phyloP scores from a whole-genome alignment of 2,113 vertebrate species.

The Himantopus leucocephalus region DNA sequence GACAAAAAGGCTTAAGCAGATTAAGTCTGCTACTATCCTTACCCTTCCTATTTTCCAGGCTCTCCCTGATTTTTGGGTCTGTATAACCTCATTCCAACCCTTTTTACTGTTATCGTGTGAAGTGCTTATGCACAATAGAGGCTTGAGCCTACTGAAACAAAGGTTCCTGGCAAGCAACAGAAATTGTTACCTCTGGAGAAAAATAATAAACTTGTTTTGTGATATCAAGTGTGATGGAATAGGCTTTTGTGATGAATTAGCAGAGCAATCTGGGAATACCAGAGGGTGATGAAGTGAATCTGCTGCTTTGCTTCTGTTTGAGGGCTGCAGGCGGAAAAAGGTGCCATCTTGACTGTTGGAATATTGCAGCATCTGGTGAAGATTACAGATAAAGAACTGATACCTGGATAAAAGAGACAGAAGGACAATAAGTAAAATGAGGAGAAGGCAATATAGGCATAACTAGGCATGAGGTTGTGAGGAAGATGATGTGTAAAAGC shows the following conservation, averaged over 20 bases:
- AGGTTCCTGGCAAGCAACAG: background rate
- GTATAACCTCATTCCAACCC: background rate
- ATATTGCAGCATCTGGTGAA: background rate
- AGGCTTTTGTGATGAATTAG: background rate
- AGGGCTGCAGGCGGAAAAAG: background rate
- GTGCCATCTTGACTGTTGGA: background rate
- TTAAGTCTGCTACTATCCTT: background rate
- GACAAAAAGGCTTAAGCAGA: background rate
- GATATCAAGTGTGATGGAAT: background rate
- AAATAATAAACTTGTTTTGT: background rate
- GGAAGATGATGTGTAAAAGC: background rate
- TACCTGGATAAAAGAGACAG: background rate
- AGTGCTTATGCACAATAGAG: background rate
- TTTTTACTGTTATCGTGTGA: background rate
- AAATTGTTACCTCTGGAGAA: background rate
- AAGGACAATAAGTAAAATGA: background rate
- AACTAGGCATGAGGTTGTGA: background rate
- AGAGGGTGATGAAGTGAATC: background rate
- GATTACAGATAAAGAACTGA: background rate
- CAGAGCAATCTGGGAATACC: background rate
- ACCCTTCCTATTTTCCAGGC: background rate
- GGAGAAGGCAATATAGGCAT: background rate
- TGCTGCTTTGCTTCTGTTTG: background rate
- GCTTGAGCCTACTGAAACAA: background rate
- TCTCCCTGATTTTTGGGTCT: background rate